phyloP scores from a whole-genome alignment of 53 echinoderm and acorn worm genomes.

The Actinopyga echinites region DNA sequence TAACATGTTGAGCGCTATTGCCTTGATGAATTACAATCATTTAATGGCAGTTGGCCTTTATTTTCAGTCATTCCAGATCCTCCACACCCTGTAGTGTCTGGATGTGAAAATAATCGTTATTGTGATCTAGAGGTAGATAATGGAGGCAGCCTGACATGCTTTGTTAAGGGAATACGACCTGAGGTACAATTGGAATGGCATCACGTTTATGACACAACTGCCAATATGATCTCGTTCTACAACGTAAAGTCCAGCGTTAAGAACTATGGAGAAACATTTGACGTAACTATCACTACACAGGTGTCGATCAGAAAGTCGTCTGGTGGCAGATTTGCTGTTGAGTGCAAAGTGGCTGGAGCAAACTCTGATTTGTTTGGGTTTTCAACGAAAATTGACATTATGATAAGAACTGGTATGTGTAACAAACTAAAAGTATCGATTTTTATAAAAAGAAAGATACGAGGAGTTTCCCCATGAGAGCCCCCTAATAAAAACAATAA shows the following conservation, averaged over 20 bases:
- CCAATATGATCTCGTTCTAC: not conserved
- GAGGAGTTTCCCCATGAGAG: too few relatives aligned
- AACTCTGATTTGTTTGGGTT: not conserved
- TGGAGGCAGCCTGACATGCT: not conserved
- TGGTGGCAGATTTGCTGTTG: not conserved
- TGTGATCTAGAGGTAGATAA: not conserved
- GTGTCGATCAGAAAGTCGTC: not conserved
- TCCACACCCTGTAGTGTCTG: not conserved
- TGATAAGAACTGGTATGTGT: not conserved
- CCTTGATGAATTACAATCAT: too few relatives aligned
- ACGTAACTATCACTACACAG: not conserved
- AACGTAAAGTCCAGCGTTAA: not conserved
- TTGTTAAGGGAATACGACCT: not conserved
- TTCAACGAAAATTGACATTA: not conserved
- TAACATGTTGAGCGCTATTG: too few relatives aligned
- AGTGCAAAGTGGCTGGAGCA: not conserved
- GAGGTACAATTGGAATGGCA: not conserved
- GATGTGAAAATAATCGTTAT: not conserved
- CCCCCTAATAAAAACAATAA: too few relatives aligned
- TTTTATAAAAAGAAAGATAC: too few relatives aligned
- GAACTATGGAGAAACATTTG: not conserved
- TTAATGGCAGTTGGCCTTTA: not conserved
- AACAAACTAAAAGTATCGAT: too few relatives aligned
- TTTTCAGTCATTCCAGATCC: not conserved
- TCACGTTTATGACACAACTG: not conserved